Evolutionary conservation across 2,113 vertebrate genomes (phyloP).

Genomic region (Pandion haliaetus): DNA sequence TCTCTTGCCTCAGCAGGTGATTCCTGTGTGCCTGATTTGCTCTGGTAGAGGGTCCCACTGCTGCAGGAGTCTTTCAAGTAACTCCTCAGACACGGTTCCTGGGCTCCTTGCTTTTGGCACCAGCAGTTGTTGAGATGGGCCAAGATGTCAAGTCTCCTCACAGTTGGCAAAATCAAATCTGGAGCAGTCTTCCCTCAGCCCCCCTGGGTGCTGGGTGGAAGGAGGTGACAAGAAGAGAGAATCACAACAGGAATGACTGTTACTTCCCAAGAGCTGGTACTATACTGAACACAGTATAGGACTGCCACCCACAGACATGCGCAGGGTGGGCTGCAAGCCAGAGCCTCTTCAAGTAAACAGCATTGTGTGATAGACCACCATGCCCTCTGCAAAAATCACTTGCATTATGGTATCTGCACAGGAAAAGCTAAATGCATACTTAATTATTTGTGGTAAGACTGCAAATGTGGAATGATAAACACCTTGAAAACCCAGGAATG

Average conservation of each 20-base stretch:
- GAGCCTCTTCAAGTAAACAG: neutral
- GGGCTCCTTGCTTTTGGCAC: neutral
- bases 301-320: fast-evolving
- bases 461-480: neutral
- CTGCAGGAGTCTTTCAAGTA: neutral
- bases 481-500: neutral
- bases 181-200: neutral
- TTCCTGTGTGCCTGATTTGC: neutral
- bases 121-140: neutral
- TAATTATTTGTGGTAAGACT: neutral
- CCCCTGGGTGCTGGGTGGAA: neutral
- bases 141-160: neutral
- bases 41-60: neutral
- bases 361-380: neutral
- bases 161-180: neutral
- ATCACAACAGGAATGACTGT: fast-evolving
- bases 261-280: neutral
- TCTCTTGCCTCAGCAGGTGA: neutral
- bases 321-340: neutral
- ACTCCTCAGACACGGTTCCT: neutral
- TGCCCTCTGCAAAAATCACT: neutral
- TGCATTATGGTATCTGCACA: neutral
- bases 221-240: neutral
- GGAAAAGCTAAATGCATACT: neutral
- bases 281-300: neutral